Conservation (phyloP, 2,888 invertebrate genomes). For the Alentia gelatinosa region DNA sequence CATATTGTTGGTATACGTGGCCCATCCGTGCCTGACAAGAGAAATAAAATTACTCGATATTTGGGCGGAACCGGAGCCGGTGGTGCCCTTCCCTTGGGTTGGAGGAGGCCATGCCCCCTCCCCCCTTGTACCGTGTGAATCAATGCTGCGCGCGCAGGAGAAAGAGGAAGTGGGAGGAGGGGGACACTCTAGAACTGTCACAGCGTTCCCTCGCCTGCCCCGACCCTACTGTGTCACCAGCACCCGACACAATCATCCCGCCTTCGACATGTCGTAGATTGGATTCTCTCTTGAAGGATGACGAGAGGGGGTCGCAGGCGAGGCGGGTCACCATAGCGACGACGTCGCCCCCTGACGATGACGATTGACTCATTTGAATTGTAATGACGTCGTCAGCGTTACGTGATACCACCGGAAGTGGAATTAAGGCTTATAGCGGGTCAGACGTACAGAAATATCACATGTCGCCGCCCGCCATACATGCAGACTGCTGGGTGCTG, state of each 20-base stretch:
- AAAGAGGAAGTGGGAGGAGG: too few relatives aligned
- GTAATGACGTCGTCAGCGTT: background rate
- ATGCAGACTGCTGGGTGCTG: background rate
- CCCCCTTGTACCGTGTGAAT: background rate
- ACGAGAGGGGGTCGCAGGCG: background rate
- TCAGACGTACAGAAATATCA: background rate
- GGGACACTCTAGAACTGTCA: background rate
- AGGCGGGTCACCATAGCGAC: too few relatives aligned
- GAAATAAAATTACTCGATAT: conserved; percentile 36
- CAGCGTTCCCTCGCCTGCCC: background rate
- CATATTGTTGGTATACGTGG: background rate
- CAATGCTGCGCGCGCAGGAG: too few relatives aligned
- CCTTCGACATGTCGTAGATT: conserved; percentile 23
- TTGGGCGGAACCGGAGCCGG: background rate
- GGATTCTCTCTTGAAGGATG: conserved; percentile 19
- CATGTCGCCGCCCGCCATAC: too few relatives aligned
- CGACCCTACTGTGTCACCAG: background rate
- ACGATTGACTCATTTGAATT: conserved; percentile 44
- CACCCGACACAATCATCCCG: background rate
- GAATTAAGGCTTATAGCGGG: conserved; percentile 2
- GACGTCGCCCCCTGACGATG: background rate
- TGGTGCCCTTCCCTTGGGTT: background rate
- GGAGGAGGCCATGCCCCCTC: background rate
- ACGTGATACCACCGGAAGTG: conserved; percentile 8
- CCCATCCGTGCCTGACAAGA: background rate